These are phyloP conservation scores for Saguinus midas DNA, from an alignment of 2,113 vertebrate species.

Conservation along the genomic window DNA sequence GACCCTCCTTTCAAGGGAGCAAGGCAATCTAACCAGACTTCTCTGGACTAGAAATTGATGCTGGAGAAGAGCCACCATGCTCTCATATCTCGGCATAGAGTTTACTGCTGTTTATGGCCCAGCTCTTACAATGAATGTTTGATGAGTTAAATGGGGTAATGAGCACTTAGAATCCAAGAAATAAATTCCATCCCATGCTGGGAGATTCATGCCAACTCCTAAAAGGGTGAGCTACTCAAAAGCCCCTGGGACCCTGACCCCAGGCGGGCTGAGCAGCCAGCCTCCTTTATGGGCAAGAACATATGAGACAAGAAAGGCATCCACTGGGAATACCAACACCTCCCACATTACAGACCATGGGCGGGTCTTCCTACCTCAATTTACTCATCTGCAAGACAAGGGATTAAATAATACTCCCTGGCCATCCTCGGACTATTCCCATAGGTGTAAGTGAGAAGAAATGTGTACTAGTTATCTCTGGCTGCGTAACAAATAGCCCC, in stretches of 20 bases:
- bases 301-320: accelerated
- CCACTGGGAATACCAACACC: background rate
- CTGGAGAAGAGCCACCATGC: background rate
- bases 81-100: accelerated
- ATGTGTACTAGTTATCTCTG: accelerated
- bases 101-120: accelerated
- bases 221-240: background rate
- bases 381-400: background rate
- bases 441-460: background rate
- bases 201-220: background rate
- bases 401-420: background rate
- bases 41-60: background rate
- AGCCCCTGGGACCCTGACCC: background rate
- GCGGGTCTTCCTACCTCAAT: background rate
- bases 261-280: background rate
- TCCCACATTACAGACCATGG: background rate
- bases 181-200: background rate
- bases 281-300: background rate
- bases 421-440: background rate
- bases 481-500: background rate
- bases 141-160: background rate
- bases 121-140: background rate
- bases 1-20: background rate
- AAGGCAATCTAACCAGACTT: background rate
- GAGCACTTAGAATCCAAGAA: constrained; percentile 1